Percentiles rank a stretch among this genome's conserved stretches.
Conservation (phyloP, 2,888 invertebrate genomes). For the Eurois occulta region DNA sequence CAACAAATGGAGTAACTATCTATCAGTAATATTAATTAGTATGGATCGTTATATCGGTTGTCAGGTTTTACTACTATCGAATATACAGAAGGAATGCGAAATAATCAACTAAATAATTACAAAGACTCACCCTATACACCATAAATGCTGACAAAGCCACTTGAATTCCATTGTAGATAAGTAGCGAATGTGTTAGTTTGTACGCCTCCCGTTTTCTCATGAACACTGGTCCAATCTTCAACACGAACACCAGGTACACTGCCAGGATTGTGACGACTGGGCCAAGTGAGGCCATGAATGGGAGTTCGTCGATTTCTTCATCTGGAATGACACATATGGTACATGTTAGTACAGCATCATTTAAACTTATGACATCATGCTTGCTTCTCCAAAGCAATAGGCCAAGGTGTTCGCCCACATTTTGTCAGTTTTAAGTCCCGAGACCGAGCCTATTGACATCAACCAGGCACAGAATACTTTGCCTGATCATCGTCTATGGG, state of each 20-base stretch:
- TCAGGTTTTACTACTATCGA: not conserved
- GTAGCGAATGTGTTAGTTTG: constrained; percentile 93
- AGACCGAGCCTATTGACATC: not conserved
- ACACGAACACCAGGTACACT: constrained; percentile 93
- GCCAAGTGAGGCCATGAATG: constrained; percentile 94
- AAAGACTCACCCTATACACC: constrained; percentile 93
- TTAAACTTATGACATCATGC: not conserved
- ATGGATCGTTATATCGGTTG: not conserved
- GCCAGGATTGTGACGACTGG: constrained; percentile 94
- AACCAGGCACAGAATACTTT: not conserved
- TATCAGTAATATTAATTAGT: too few species aligned
- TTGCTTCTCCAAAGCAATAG: not conserved
- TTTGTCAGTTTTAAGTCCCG: not conserved
- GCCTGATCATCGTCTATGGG: not conserved
- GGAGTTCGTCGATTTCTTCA: constrained; percentile 92
- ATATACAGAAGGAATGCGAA: not conserved
- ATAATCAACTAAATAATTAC: not conserved
- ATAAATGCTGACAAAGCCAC: constrained; percentile 95
- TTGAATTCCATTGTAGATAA: constrained; percentile 96
- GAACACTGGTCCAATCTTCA: constrained; percentile 94
- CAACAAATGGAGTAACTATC: not conserved
- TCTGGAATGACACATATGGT: constrained; percentile 73
- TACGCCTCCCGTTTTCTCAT: constrained; percentile 97
- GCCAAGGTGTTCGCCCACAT: not conserved
- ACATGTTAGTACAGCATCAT: not conserved